A percentile compares a stretch with the other conserved stretches of the same genome.
Evolutionary conservation across 2,113 vertebrate genomes (phyloP).

Genomic region (Megaleporinus macrocephalus): DNA sequence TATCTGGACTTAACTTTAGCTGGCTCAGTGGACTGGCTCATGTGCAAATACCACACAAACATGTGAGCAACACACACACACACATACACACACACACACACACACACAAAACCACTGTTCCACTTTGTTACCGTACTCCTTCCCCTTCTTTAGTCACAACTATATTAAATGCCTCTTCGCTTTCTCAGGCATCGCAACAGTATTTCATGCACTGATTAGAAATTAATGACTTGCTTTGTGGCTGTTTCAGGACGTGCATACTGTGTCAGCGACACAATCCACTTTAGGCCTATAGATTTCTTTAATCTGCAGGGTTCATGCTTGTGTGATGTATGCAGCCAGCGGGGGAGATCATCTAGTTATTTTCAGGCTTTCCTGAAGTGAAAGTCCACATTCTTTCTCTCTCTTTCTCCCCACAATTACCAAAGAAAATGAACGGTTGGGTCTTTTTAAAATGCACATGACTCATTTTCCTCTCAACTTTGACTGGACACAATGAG

Average conservation of each 20-base stretch:
- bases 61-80: background rate
- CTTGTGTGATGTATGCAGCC: background rate
- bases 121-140: background rate
- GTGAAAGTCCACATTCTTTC: background rate
- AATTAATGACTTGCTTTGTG: background rate
- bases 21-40: conserved; percentile 33
- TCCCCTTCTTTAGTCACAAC: background rate
- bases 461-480: background rate
- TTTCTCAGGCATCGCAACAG: background rate
- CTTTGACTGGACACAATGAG: background rate
- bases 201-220: conserved; percentile 8
- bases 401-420: too few species aligned
- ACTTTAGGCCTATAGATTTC: background rate
- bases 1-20: conserved; percentile 71
- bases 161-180: background rate
- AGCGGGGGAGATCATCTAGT: background rate
- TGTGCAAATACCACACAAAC: conserved; percentile 46
- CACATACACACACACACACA: background rate
- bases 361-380: background rate
- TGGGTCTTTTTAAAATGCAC: background rate
- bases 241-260: background rate
- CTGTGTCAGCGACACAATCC: background rate
- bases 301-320: conserved; percentile 1
- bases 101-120: background rate
- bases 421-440: background rate